A percentile compares a stretch with the other conserved stretches of the same genome.
phyloP scores from a whole-genome alignment of 2,797 vertebrate species.

The Acridotheres tristis region DNA sequence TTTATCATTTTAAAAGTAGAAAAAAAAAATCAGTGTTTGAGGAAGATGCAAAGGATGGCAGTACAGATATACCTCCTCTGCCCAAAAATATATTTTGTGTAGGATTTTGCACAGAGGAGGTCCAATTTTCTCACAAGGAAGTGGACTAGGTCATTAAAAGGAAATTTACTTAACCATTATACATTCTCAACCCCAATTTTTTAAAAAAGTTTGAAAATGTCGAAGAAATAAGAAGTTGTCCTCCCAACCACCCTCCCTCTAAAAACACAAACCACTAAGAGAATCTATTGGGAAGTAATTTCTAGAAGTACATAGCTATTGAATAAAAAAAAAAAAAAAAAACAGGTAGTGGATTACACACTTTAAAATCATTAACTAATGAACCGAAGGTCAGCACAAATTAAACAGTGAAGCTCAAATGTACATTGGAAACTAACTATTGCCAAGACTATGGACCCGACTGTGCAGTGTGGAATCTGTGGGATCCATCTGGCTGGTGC shows the following conservation, averaged over 20 bases:
- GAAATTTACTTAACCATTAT: background rate
- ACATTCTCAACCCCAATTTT: background rate
- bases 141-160: background rate
- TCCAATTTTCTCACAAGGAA: background rate
- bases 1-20: background rate
- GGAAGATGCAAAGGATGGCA: background rate
- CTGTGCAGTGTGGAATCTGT: background rate
- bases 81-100: background rate
- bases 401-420: background rate
- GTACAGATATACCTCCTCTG: background rate
- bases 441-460: background rate
- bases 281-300: background rate
- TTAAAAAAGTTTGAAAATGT: background rate
- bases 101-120: background rate
- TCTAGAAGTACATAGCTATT: background rate
- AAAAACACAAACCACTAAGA: background rate
- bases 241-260: background rate
- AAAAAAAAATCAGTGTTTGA: background rate
- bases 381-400: background rate
- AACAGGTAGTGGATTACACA: background rate
- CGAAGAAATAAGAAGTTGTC: background rate
- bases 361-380: background rate
- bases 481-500: background rate
- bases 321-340: background rate
- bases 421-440: background rate